phyloP scores from a whole-genome alignment of 2,113 vertebrate species.

The Lophura nycthemera region DNA sequence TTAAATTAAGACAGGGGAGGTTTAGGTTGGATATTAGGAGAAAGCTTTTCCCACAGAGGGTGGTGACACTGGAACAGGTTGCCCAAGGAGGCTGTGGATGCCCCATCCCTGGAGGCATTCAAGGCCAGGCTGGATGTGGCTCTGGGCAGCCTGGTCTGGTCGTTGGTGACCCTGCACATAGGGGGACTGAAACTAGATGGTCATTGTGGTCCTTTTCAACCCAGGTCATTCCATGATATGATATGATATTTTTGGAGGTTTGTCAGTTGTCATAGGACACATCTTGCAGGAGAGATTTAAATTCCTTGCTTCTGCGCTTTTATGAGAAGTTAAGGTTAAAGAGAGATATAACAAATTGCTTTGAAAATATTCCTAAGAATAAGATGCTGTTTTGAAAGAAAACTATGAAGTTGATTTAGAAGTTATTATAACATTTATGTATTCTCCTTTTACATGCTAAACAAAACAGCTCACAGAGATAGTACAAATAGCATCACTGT shows the following conservation, averaged over 20 bases:
- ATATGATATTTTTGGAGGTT: background rate
- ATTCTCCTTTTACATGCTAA: background rate
- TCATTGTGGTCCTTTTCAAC: no score
- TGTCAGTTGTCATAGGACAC: background rate
- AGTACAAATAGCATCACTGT: background rate
- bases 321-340: background rate
- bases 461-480: background rate
- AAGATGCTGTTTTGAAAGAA: conserved; percentile 22
- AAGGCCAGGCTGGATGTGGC: no score
- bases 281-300: background rate
- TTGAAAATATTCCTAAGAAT: background rate
- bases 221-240: no score
- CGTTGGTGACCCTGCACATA: no score
- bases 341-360: background rate
- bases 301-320: background rate
- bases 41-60: no score
- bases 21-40: no score
- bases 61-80: no score
- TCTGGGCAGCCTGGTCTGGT: no score
- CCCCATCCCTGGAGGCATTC: no score
- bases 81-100: no score
- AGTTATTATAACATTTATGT: conserved; percentile 32
- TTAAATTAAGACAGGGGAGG: no score
- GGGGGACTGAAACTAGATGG: no score
- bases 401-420: background rate